Conservation (phyloP, 2,797 vertebrate genomes). For the Sphenopsis melanotis region DNA sequence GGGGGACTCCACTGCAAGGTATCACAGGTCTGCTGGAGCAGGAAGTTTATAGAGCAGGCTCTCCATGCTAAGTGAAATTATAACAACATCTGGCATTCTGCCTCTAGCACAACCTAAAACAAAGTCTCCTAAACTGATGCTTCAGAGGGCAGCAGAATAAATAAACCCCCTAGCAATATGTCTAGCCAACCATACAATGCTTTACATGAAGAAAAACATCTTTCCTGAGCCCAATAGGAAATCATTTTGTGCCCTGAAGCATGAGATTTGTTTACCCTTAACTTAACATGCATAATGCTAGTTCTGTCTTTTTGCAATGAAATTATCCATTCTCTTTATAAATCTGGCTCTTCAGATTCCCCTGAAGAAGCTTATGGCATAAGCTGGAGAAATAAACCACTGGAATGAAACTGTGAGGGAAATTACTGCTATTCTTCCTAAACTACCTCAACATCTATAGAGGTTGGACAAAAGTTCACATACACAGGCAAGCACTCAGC, state of each 20-base stretch:
- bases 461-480: neutral
- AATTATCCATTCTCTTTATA: constrained; percentile 26
- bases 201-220: constrained; percentile 53
- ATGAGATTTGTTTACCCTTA: constrained; percentile 59
- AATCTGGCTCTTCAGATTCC: constrained; percentile 7
- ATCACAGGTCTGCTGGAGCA: neutral
- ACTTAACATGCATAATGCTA: constrained; percentile 51
- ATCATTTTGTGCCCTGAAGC: constrained; percentile 61
- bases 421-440: constrained; percentile 8
- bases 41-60: neutral
- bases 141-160: constrained; percentile 55
- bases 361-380: constrained; percentile 1
- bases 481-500: neutral
- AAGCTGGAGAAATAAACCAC: constrained; percentile 22
- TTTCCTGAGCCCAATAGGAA: constrained; percentile 55
- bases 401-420: neutral
- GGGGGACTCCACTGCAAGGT: neutral
- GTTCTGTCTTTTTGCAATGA: constrained; percentile 42
- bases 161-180: constrained; percentile 31
- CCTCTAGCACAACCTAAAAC: constrained; percentile 4
- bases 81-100: neutral
- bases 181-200: constrained; percentile 34
- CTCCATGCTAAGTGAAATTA: neutral
- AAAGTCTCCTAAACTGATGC: constrained; percentile 29
- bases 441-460: neutral